phyloP scores from a whole-genome alignment of 2,113 vertebrate genomes.

The Romanogobio albipinnatus region DNA sequence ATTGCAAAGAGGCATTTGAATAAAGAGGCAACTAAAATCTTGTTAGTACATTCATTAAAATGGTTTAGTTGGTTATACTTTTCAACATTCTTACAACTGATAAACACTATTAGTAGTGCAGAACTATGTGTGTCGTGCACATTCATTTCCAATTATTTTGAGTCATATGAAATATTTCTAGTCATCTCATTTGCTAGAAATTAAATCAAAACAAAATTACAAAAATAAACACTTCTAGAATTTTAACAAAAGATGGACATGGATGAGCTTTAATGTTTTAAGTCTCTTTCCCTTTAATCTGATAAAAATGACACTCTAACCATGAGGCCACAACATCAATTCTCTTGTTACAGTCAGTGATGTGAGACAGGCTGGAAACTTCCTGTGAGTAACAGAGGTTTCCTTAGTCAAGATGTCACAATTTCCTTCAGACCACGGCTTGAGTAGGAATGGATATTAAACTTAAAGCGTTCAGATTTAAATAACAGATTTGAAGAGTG shows the following conservation, averaged over 20 bases:
- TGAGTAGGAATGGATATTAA: slow-evolving; percentile 41
- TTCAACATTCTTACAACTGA: background rate
- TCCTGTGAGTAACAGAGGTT: slow-evolving; percentile 60
- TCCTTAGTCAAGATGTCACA: slow-evolving; percentile 63
- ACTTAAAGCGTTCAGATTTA: background rate
- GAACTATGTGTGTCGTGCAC: background rate
- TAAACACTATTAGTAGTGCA: background rate
- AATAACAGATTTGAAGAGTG: slow-evolving; percentile 16
- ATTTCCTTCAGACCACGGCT: slow-evolving; percentile 61
- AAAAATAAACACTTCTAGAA: background rate
- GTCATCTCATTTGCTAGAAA: background rate
- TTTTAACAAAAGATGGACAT: slow-evolving; percentile 4
- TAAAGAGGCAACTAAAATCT: slow-evolving; percentile 6
- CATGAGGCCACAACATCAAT: slow-evolving; percentile 19
- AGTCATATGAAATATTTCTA: background rate
- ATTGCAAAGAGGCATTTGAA: background rate
- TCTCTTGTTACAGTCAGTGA: slow-evolving; percentile 21
- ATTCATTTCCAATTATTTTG: background rate
- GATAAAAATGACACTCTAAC: slow-evolving; percentile 23
- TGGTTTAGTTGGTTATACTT: background rate
- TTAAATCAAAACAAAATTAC: background rate
- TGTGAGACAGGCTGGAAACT: slow-evolving; percentile 56
- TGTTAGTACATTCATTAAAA: slow-evolving; percentile 7
- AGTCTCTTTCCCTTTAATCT: slow-evolving; percentile 13
- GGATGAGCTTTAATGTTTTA: background rate